These are phyloP conservation scores for Lasioglossum leucozonium DNA, from an alignment of 2,888 invertebrate species.

Conservation along the genomic window DNA sequence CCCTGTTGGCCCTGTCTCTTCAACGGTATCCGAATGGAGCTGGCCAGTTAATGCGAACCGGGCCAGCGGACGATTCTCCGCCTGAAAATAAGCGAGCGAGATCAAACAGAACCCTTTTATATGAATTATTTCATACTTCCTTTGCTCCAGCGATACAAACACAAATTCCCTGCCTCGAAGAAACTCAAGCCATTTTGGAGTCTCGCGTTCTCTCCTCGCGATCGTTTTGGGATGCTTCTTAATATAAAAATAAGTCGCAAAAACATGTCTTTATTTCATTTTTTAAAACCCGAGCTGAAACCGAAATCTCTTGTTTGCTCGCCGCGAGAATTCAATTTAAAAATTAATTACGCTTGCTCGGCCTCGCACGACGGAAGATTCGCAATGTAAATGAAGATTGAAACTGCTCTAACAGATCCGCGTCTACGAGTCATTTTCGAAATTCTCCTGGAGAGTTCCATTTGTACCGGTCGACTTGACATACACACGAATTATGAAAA, in stretches of 20 bases:
- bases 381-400: neutral
- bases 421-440: neutral
- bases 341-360: neutral
- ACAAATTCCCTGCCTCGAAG: too few species aligned
- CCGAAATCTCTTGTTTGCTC: too few species aligned
- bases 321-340: neutral
- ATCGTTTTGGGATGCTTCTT: too few species aligned
- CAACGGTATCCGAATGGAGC: neutral
- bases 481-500: neutral
- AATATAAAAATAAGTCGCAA: neutral
- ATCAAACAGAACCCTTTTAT: neutral
- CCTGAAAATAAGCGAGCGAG: neutral
- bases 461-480: neutral
- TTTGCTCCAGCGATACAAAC: neutral
- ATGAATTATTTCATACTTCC: neutral
- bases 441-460: neutral
- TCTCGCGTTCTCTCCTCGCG: neutral
- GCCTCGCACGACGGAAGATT: neutral
- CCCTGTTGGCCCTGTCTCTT: neutral
- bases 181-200: neutral
- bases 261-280: too few species aligned
- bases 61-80: neutral
- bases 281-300: too few species aligned
- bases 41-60: neutral
- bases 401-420: neutral